Conservation (phyloP, 2,888 invertebrate genomes). For the Sesia bembeciformis region DNA sequence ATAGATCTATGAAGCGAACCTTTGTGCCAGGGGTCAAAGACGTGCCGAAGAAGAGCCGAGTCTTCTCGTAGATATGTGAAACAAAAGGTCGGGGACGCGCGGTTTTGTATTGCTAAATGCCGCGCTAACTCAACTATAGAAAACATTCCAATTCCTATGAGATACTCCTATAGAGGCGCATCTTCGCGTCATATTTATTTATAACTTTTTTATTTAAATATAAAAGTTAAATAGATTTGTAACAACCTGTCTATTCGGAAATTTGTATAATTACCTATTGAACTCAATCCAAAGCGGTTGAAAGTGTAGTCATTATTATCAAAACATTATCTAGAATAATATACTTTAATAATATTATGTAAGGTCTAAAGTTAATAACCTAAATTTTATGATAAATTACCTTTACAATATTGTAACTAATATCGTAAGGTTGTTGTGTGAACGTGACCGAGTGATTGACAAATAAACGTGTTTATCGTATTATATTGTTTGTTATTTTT, state of each 20-base stretch:
- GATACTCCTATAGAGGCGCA: not conserved
- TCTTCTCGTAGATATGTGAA: constrained; percentile 14
- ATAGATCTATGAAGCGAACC: constrained; percentile 24
- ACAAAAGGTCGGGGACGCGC: constrained; percentile 57
- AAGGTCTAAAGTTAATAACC: constrained; percentile 8
- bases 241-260: not conserved
- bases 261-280: too few species aligned
- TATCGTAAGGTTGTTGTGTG: constrained; percentile 41
- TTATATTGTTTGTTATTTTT: constrained; percentile 45
- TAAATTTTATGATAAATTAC: constrained; percentile 14
- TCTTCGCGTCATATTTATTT: not conserved
- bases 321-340: not conserved
- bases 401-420: constrained; percentile 31
- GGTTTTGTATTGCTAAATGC: constrained; percentile 36
- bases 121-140: constrained; percentile 30
- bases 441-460: constrained; percentile 39
- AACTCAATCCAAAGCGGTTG: not conserved
- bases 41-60: constrained; percentile 48
- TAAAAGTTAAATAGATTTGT: not conserved
- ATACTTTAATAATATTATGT: not conserved
- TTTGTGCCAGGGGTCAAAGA: constrained; percentile 31
- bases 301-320: not conserved
- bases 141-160: constrained; percentile 51
- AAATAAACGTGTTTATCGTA: constrained; percentile 67
- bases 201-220: not conserved